Evolutionary conservation across 2,888 invertebrate species (phyloP), one percentile per base, ranked within the genome.

Genomic region (Smittia sp.): DNA sequence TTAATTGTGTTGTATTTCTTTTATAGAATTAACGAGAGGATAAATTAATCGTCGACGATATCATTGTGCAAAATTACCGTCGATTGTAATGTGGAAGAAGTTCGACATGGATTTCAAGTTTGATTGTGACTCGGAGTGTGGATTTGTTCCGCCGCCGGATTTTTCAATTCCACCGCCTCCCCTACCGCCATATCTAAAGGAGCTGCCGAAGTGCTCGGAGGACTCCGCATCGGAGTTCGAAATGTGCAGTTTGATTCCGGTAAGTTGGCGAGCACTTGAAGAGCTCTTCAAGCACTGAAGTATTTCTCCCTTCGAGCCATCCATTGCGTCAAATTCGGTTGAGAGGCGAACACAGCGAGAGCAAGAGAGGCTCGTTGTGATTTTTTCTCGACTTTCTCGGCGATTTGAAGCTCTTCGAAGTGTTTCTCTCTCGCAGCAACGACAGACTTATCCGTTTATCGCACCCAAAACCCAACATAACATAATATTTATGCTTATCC

Each of bases 131-230:
- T 80, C 80, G 76, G 82, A 81, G 75, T 82, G 82, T 77, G 81
- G 80, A 75, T 77, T 79, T 18, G 82, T 80, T 41, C 81, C 81
- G 67, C 82, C 82, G 74, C 82, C 82, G 75, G 80, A 81, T 78
- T 82, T 82, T 76, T 78, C 80, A 74, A 79, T 82, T 76, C 82
- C 82, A 67, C 82, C 82, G 65, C 82, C 82, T 11, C 82, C 82
- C 0, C 76, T 81, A 25, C 82, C 82, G 27, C 81, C 82, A 25
- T 80, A 79, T 52, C 76, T 82, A 74, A 79, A 78, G 68, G 77
- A 77, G 46, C 69, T 76, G 63, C 75, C 73, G 58, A 76, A 76
- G 74, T 76, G 76, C 74, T 58, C 75, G 1, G 75, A 76, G 25
- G 75, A 75, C 52, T 54, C 81, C 80, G 75, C 80, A 41, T 76